Evolutionary conservation across 2,113 vertebrate genomes (phyloP).

Genomic region (Myotis lucifugus): DNA sequence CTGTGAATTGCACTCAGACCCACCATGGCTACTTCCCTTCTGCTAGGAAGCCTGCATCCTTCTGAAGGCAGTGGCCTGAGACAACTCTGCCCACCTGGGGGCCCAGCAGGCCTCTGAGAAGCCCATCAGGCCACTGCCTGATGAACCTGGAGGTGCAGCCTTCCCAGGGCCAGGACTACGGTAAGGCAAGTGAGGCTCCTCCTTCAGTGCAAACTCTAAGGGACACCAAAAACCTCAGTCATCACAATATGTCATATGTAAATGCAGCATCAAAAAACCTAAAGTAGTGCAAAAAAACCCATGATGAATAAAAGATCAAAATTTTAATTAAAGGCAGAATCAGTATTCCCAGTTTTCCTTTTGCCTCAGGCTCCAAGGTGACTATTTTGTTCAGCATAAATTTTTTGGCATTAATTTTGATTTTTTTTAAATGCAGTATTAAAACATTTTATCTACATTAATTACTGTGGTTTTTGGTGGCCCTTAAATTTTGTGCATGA

Average conservation of each 20-base stretch:
- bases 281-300: background rate
- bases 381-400: background rate
- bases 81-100: background rate
- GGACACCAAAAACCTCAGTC: background rate
- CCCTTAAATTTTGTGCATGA: background rate
- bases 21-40: background rate
- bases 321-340: background rate
- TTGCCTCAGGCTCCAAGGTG: background rate
- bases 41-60: background rate
- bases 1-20: background rate
- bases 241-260: background rate
- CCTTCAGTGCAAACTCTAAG: background rate
- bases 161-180: background rate
- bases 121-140: background rate
- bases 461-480: background rate
- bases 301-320: background rate
- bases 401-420: background rate
- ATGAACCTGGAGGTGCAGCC: background rate
- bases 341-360: background rate
- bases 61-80: background rate
- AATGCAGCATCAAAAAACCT: background rate
- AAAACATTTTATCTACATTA: background rate
- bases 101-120: background rate
- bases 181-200: background rate
- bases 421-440: background rate